Percentiles rank a stretch among this genome's conserved stretches.
These are phyloP conservation scores for Drosophila neoperkinsi DNA, from an alignment of 2,888 invertebrate genomes.

Conservation along the genomic window DNA sequence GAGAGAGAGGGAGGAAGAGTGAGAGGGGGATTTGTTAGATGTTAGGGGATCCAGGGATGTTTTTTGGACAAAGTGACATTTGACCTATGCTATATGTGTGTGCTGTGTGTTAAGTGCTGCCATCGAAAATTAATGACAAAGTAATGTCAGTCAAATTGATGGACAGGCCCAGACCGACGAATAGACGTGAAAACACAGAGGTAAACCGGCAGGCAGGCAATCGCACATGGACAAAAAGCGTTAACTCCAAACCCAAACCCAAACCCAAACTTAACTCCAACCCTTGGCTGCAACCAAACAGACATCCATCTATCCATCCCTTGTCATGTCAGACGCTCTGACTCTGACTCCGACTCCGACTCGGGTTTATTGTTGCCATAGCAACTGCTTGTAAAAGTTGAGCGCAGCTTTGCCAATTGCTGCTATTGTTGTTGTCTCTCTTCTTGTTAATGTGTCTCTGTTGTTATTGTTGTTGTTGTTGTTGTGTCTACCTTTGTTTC, in stretches of 20 bases:
- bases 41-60: constrained; percentile 29
- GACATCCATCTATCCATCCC: constrained; percentile 63
- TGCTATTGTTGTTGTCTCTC: constrained; percentile 26
- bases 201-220: not conserved
- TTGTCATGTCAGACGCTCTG: constrained; percentile 73
- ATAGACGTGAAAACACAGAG: constrained; percentile 1
- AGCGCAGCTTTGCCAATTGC: constrained; percentile 52
- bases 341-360: constrained; percentile 26
- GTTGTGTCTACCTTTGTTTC: constrained; percentile 49
- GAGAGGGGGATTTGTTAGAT: constrained; percentile 35
- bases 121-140: constrained; percentile 83
- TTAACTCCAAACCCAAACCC: constrained; percentile 12
- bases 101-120: constrained; percentile 73
- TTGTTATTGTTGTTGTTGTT: constrained; percentile 3
- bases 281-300: constrained; percentile 3
- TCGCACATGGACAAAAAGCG: not conserved
- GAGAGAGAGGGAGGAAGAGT: not conserved
- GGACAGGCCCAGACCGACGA: constrained; percentile 59
- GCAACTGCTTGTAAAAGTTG: constrained; percentile 68
- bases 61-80: constrained; percentile 55
- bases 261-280: constrained; percentile 20
- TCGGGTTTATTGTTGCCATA: constrained; percentile 58
- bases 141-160: constrained; percentile 83
- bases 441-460: constrained; percentile 17
- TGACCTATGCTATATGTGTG: constrained; percentile 62